Evolutionary conservation across 2,113 vertebrate species (phyloP).

Genomic region (Pseudopodoces humilis): DNA sequence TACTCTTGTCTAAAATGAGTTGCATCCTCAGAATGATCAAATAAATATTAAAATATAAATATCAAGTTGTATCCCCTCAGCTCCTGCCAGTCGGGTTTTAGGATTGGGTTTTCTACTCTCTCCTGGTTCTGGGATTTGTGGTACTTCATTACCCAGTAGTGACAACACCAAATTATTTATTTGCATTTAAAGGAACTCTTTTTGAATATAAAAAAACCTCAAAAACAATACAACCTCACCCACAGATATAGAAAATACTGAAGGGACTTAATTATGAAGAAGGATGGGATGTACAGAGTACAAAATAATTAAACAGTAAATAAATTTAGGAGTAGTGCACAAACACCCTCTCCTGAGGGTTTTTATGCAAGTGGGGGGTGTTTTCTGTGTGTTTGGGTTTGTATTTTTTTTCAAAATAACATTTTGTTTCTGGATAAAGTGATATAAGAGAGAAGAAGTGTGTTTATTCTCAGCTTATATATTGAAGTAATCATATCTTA

Average conservation of each 20-base stretch:
- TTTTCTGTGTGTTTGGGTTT: neutral
- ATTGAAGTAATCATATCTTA: neutral
- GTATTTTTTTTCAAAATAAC: neutral
- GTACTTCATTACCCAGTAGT: neutral
- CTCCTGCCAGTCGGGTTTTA: neutral
- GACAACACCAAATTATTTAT: neutral
- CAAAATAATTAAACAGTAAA: neutral
- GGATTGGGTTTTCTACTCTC: neutral
- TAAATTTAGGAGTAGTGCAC: too few species aligned
- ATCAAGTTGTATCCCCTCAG: neutral
- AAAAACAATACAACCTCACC: too few species aligned
- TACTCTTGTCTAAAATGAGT: neutral
- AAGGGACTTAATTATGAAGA: neutral
- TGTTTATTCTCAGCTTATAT: neutral
- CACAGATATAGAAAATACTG: neutral
- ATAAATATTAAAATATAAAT: neutral
- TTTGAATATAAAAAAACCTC: neutral
- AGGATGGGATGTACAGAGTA: neutral
- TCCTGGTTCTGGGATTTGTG: neutral
- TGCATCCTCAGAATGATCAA: neutral
- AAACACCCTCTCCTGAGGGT: neutral
- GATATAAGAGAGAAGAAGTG: neutral
- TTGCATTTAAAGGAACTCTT: neutral
- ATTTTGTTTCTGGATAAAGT: too few species aligned
- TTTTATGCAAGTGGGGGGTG: neutral